phyloP scores from a whole-genome alignment of 1,140 invertebrate species.

The Nixonia krombeini region DNA sequence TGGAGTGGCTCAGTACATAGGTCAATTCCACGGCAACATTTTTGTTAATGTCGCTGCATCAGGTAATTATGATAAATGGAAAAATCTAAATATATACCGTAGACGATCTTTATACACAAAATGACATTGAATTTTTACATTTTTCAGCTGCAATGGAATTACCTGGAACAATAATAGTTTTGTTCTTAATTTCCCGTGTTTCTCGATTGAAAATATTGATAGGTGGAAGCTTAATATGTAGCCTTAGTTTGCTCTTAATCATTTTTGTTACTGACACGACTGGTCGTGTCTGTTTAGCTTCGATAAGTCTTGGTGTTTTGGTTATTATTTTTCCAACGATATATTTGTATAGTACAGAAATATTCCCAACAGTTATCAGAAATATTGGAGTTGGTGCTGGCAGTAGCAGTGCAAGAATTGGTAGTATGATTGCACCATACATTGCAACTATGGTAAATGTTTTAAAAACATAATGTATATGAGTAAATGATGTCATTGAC shows the following conservation, averaged over 20 bases:
- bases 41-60: slow-evolving; percentile 71
- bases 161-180: slow-evolving; percentile 62
- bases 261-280: slow-evolving; percentile 51
- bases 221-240: slow-evolving; percentile 59
- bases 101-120: slow-evolving; percentile 1
- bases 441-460: slow-evolving; percentile 71
- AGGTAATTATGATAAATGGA: slow-evolving; percentile 53
- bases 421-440: slow-evolving; percentile 78
- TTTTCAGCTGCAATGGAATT: slow-evolving; percentile 64
- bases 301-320: slow-evolving; percentile 76
- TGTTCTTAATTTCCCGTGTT: slow-evolving; percentile 64
- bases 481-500: too few species aligned
- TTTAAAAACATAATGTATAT: too few species aligned
- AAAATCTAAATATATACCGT: not conserved
- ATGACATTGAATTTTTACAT: slow-evolving; percentile 3
- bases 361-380: slow-evolving; percentile 78
- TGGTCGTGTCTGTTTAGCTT: slow-evolving; percentile 71
- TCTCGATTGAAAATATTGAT: slow-evolving; percentile 67
- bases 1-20: slow-evolving; percentile 70
- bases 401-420: slow-evolving; percentile 76
- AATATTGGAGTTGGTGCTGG: slow-evolving; percentile 77
- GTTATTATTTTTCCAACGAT: slow-evolving; percentile 75
- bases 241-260: slow-evolving; percentile 57
- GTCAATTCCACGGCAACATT: slow-evolving; percentile 69
- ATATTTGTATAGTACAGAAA: slow-evolving; percentile 78